Conservation (phyloP, 2,888 invertebrate genomes). For the Carcina quercana region DNA sequence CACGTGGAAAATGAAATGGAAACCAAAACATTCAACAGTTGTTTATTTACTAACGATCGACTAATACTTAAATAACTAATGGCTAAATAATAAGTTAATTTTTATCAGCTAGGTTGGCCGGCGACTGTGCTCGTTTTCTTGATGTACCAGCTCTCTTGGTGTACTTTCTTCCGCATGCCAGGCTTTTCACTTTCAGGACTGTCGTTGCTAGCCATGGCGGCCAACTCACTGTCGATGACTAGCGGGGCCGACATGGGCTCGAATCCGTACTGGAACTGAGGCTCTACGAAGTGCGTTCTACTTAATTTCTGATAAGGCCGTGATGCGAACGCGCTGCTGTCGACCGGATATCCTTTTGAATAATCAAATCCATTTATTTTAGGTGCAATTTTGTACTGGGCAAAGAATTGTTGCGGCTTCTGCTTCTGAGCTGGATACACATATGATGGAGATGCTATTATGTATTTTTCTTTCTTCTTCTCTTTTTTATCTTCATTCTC, state of each 20-base stretch:
- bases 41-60: constrained; percentile 24
- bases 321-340: constrained; percentile 46
- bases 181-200: constrained; percentile 56
- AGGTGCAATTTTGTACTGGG: constrained; percentile 41
- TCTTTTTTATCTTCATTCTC: constrained; percentile 31
- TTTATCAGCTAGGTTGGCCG: constrained; percentile 55
- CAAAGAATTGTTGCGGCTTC: constrained; percentile 39
- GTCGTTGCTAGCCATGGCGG: constrained; percentile 58
- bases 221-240: constrained; percentile 54
- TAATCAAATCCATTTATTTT: constrained; percentile 43
- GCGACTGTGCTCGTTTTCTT: constrained; percentile 58
- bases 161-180: constrained; percentile 55
- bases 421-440: constrained; percentile 29
- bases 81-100: constrained; percentile 44
- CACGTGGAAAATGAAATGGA: constrained; percentile 11
- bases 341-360: constrained; percentile 39
- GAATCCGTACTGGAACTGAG: constrained; percentile 67
- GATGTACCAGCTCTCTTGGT: constrained; percentile 64
- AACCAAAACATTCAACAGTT: constrained; percentile 16
- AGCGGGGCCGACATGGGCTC: constrained; percentile 53
- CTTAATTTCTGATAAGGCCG: constrained; percentile 38
- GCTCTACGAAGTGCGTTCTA: constrained; percentile 58
- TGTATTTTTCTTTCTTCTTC: constrained; percentile 41
- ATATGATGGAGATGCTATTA: constrained; percentile 25
- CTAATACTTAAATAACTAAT: constrained; percentile 28